Base-by-base conservation (phyloP, 2,113 vertebrate species). In the Zeus faber region DNA sequence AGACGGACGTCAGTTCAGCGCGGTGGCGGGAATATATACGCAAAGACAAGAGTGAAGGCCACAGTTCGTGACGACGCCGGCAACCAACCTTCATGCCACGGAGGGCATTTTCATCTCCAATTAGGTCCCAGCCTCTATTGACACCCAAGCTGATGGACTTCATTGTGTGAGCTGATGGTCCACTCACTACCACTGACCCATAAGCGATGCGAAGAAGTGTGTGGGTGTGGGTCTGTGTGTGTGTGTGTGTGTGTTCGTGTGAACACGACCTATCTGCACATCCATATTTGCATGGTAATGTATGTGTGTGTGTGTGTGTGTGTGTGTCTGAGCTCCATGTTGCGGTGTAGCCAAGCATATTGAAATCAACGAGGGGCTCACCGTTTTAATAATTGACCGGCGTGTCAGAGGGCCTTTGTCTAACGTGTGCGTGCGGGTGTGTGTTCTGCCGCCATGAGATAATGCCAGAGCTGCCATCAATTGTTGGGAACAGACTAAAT, bases 121-220 rank as follows among this genome's bases (percentile, higher is more conserved):
- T 62, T 62, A 62, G 59, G 27, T 17, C 31, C 31, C 10, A 46
- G 40, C 11, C 54, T 26, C n/a, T 23, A 9, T 33, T 58, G 54
- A 58, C 54, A 58, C 45, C 43, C n/a, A 58, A 48, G 44, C 41
- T 39, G 59, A 53, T 47, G 41, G 50, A 24, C 31, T 27, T 53
- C 49, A 54, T 52, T 16, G 29, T 47, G 41, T 35, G 62, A 54
- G 50, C 18, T 37, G 59, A 62, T 39, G 50, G 18, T 21, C 49
- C 29, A 37, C 33, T 37, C 16, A 43, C 31, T 35, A 27, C 33
- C 51, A 48, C 20, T 22, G 17, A 33, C 48, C 48, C 27, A 3
- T 31, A 4, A 20, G 27, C 2, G 20, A 46, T 24, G 2, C 0
- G 47, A 16, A 4, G 16, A 27, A 6, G 17, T 3, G 48, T 18